phyloP scores from a whole-genome alignment of 2,888 invertebrate species.

The Aquatica leii region DNA sequence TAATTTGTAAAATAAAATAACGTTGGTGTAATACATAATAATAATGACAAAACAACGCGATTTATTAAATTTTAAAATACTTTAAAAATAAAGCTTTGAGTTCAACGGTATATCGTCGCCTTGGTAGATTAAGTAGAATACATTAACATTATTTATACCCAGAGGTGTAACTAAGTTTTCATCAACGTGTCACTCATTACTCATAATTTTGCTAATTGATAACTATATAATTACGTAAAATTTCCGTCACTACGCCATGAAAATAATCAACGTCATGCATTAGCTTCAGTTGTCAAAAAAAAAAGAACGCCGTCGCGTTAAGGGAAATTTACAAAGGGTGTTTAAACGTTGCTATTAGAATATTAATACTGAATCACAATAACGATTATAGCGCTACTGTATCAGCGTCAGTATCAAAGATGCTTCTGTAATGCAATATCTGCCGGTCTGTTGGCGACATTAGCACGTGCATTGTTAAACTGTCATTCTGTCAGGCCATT shows the following conservation, averaged over 20 bases:
- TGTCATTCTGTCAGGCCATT: conserved; percentile 49
- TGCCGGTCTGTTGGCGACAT: conserved; percentile 50
- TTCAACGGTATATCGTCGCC: too few species aligned
- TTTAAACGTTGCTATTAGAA: conserved; percentile 3
- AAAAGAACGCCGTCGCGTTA: neutral
- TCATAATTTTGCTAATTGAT: neutral
- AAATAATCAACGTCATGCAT: neutral
- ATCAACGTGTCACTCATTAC: neutral
- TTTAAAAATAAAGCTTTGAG: too few species aligned
- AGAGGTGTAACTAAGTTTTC: neutral
- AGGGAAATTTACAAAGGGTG: conserved; percentile 5
- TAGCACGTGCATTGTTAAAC: conserved; percentile 47
- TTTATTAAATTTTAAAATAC: too few species aligned
- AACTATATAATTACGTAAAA: neutral
- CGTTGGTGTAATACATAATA: too few species aligned
- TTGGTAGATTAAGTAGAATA: conserved; percentile 15
- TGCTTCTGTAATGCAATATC: conserved; percentile 49
- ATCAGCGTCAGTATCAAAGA: conserved; percentile 30
- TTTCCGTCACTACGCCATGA: neutral
- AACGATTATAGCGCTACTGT: conserved; percentile 20
- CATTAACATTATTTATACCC: conserved; percentile 1
- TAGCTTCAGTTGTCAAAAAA: neutral
- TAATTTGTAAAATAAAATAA: too few species aligned
- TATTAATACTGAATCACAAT: conserved; percentile 11
- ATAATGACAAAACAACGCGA: too few species aligned